These are phyloP conservation scores for Sycophila texana DNA, from an alignment of 2,888 invertebrate species.

Conservation along the genomic window DNA sequence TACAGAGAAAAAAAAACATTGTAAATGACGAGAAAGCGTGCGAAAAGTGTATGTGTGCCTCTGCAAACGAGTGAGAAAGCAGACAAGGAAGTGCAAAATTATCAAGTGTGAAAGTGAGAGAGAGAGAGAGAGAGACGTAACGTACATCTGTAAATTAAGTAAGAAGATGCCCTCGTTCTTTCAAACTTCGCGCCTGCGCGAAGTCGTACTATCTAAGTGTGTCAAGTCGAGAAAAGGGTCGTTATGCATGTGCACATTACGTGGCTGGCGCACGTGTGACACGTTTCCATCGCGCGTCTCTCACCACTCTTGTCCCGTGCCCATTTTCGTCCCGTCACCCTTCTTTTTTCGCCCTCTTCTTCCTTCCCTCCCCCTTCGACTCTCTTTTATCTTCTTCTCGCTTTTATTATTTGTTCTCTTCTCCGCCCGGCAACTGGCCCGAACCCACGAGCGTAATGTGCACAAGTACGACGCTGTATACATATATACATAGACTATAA, in stretches of 20 bases:
- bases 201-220: conserved; percentile 62
- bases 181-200: conserved; percentile 67
- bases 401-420: conserved; percentile 10
- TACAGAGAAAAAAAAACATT: not conserved
- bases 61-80: not conserved
- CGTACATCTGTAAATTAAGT: conserved; percentile 68
- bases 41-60: conserved; percentile 1
- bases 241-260: conserved; percentile 53
- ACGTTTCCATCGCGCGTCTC: not conserved
- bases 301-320: no score
- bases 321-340: no score
- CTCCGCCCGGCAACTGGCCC: not conserved
- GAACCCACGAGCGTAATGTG: conserved; percentile 24
- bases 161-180: conserved; percentile 75
- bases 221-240: conserved; percentile 58
- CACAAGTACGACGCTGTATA: conserved; percentile 30
- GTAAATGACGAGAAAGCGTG: not conserved
- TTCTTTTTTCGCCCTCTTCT: not conserved
- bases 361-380: not conserved
- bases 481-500: conserved; percentile 42
- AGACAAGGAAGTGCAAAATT: not conserved
- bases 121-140: conserved; percentile 22
- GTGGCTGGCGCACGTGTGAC: conserved; percentile 9
- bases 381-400: not conserved
- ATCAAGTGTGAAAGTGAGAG: not conserved